Evolutionary conservation across 2,113 vertebrate genomes (phyloP), one percentile per base, ranked within the genome.

Genomic region (Gymnorhina tibicen): DNA sequence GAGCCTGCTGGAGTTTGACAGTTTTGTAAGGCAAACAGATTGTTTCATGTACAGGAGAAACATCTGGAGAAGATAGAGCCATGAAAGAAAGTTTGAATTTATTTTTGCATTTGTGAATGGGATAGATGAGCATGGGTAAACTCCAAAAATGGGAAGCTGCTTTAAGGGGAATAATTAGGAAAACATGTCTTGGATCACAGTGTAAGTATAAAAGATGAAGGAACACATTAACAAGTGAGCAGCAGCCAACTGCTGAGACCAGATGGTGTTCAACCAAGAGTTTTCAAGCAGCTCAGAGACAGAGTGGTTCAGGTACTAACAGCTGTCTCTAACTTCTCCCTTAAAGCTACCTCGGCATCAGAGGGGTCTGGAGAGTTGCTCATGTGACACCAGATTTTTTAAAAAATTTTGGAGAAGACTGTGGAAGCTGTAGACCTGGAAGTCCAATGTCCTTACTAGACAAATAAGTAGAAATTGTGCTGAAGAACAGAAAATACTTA

Each of bases 31-130:
- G 55, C 68, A 46, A 49, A 26, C 13, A 79, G 37, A 28, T 73
- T 37, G 23, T 58, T 93, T 72, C 73, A 88, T 59, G 62, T 28
- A 68, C 55, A 86, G 63, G 69, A 91, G 37, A 58, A 94, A 80
- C 37, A 77, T 37, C 49, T 91, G 76, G 79, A 77, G 83, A 84
- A 94, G 72, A 86, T 58, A n/a, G 2, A 85, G 33, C 20, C 60
- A 18, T 64, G 41, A 52, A 77, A 69, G 12, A 52, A 69, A 77
- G 66, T 12, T 46, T 49, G 50, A 77, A 49, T 75, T 50, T 44
- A 32, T 53, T 82, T 91, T 83, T 94, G 24, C 28, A 20, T 73
- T 77, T 83, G 37, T n/a, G 37, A 74, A 28, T n/a, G 32, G 72
- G 17, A 18, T 60, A 78, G n/a, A 74, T 46, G 41, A 86, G n/a